phyloP scores from a whole-genome alignment of 2,888 invertebrate genomes.

The Apodemia zela region DNA sequence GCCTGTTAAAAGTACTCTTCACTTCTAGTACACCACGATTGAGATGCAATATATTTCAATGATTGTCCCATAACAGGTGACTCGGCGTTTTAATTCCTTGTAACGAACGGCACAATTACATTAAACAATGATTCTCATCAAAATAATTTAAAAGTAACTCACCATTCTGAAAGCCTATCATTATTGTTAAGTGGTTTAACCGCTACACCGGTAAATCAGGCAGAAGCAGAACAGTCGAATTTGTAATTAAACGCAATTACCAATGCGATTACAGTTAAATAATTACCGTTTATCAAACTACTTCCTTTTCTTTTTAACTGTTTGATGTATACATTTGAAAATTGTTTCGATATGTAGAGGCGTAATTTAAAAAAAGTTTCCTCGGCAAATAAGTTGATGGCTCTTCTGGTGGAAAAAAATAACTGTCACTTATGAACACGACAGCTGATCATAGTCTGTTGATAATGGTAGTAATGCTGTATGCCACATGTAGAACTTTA shows the following conservation, averaged over 20 bases:
- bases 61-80: not conserved
- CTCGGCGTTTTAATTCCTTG: not conserved
- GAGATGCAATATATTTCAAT: too few species aligned
- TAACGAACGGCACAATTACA: not conserved
- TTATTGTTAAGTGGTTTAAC: not conserved
- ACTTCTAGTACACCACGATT: too few species aligned
- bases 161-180: not conserved
- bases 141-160: not conserved
- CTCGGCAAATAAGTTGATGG: not conserved
- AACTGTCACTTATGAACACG: too few species aligned
- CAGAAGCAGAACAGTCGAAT: conserved; percentile 6
- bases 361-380: not conserved
- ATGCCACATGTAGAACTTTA: not conserved
- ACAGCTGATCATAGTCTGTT: not conserved
- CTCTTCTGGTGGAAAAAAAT: too few species aligned
- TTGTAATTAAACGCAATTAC: conserved; percentile 13
- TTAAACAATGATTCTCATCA: not conserved
- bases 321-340: not conserved
- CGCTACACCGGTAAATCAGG: conserved; percentile 13
- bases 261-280: conserved; percentile 5
- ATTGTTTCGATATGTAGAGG: too few species aligned
- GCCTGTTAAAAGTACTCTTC: too few species aligned
- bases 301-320: not conserved
- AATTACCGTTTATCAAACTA: not conserved
- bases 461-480: not conserved